Base-by-base conservation (phyloP, 2,797 vertebrate species). In the Parambassis ranga region DNA sequence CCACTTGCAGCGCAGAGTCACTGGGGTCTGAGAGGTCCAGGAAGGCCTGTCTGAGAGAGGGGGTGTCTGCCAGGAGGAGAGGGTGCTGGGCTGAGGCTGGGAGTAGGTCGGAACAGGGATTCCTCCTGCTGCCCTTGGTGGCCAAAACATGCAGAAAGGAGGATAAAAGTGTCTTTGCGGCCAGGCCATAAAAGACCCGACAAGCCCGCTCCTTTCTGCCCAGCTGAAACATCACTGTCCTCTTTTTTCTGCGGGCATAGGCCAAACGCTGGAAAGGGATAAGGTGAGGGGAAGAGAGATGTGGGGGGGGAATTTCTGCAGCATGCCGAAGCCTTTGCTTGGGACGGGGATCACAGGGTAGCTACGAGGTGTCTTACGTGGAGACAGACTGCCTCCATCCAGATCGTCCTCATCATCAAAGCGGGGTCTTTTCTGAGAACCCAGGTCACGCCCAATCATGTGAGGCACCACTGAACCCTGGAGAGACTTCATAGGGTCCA, bases 101-200 rank as follows among this genome's bases (percentile, higher is more conserved):
- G 97, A 92, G 66, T 97, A 98, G n/a, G 95, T 96, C 46, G 96
- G 96, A n/a, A 98, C 94, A 0, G 96, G 95, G 15, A 98, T 94
- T 27, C 94, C 96, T 3, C 94, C 95, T 0, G 95, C 91, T 0
- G 95, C 91, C 75, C 96, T 92, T 2, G 95, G 96, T 0, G 96
- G 96, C 96, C 96, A 98, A 77, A 98, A 97, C 96, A 98, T 98
- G 88, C 96, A 98, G 85, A 98, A 96, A 2, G 96, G 96, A 3
- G 96, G 95, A 67, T 98, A 98, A 88, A 97, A 20, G 96, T 89
- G 27, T 98, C 96, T 64, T 98, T 98, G 35, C 96, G 90, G 6
- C 94, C 90, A 0, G 96, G 96, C 96, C 96, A 98, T 49, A 98
- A 93, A 1, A 98, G 93, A 7, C 96, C 94, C 0, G 96, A 98